Evolutionary conservation across 1,140 invertebrate genomes (phyloP).

Genomic region (Coelopa frigida): DNA sequence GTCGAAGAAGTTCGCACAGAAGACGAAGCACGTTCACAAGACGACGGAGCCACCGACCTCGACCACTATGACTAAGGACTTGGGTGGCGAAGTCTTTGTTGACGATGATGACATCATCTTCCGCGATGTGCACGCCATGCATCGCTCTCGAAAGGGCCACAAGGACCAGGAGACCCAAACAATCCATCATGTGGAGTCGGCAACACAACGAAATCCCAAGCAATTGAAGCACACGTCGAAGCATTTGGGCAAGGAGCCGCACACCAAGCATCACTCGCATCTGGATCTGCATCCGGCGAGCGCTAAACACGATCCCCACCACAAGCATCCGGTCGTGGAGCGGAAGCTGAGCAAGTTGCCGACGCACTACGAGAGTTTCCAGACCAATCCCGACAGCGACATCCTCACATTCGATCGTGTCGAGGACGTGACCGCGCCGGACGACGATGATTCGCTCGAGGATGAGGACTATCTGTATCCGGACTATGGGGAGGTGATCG

Average conservation of each 20-base stretch:
- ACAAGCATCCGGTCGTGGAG: constrained; percentile 2
- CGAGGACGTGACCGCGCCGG: too few relatives aligned
- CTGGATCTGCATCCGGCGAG: too few relatives aligned
- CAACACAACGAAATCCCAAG: background rate
- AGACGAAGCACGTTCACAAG: too few relatives aligned
- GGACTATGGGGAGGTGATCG: background rate
- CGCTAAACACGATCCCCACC: constrained; percentile 9
- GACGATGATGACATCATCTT: constrained; percentile 39
- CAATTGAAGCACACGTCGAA: background rate
- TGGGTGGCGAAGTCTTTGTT: background rate
- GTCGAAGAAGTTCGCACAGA: too few relatives aligned
- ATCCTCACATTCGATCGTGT: constrained; percentile 37
- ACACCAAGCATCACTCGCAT: constrained; percentile 22
- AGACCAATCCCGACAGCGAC: constrained; percentile 37
- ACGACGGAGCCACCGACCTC: too few relatives aligned
- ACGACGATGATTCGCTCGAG: constrained; percentile 24
- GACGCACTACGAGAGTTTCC: constrained; percentile 41
- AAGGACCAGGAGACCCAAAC: too few relatives aligned
- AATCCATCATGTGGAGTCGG: too few relatives aligned
- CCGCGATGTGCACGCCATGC: constrained; percentile 23
- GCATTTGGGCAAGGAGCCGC: constrained; percentile 19
- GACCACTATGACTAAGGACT: background rate
- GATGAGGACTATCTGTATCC: constrained; percentile 1
- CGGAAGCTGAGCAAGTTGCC: constrained; percentile 26
- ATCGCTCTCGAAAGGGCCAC: too few relatives aligned